Evolutionary conservation across 2,113 vertebrate species (phyloP), one percentile per base, ranked within the genome.

Genomic region (Myiopsitta monachus): DNA sequence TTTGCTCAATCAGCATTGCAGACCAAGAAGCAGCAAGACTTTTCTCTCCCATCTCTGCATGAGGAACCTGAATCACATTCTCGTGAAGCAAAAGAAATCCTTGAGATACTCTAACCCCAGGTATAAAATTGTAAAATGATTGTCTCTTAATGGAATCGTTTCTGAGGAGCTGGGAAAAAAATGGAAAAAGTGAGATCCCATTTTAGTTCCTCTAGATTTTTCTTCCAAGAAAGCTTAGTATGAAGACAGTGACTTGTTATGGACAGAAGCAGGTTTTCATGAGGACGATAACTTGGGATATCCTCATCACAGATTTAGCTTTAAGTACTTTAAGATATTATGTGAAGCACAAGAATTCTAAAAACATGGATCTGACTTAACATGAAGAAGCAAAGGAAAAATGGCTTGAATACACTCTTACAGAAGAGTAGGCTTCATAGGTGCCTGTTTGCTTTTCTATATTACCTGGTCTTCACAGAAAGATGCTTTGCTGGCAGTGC

Each of bases 371-470:
- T 62, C 41, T 74, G 44, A 73, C 8, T 82, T 79, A 62, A 85
- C 7, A 18, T 11, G 38, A 81, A 49, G 72, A 26, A 86, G 18
- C 26, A 63, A 83, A 85, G 54, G 22, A 72, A 81, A 87, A 82
- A 47, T 7, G 4, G 18, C 28, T 74, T 75, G 30, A 84, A 81
- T 51, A 76, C n/a, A 31, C 49, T 41, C 55, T 63, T 46, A 10
- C 2, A 64, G 51, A 66, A 74, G 7, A 33, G 8, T 6, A 66
- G n/a, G 7, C 46, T 92, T 84, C 1, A 0, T 33, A 33, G 3
- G 18, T 9, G 4, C 5, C 1, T 0, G 1, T 31, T 82, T 1
- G 3, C 17, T 87, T 83, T 85, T 82, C 52, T 36, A 7, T 43
- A 36, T 57, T 47, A 8, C 21, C 14, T 26, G 43, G 24, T 49